Evolutionary conservation across 2,797 vertebrate genomes (phyloP), one percentile per base, ranked within the genome.

Genomic region (Amblyopsis hoosieri): DNA sequence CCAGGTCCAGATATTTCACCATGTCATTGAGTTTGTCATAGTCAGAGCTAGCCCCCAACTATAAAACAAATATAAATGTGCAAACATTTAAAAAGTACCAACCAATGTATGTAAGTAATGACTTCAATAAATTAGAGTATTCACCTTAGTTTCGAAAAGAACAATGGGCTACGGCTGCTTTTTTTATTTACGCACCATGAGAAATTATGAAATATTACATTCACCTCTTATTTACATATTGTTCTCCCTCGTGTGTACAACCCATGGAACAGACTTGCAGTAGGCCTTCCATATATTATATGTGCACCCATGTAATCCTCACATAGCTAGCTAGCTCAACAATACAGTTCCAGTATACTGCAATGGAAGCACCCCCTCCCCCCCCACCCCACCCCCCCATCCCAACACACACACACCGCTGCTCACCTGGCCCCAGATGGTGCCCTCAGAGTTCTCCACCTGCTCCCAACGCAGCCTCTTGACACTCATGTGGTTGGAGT

Each of bases 1-100:
- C 98, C 86, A 99, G 87, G 78, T 99, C 96, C 1, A 99, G 94
- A 89, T 98, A 99, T 69, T 99, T 99, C 85, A 99, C 98, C 98
- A 99, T 99, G 74, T 99, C 96, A 4, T 95, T 98, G 78, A 99
- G 87, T 71, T 99, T 99, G 50, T 99, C 98, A 0, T 97, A 98
- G 72, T 99, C 98, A 0, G 96, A 98, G 82, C 96, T 96, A 53
- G 95, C 97, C 54, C 97, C 95, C 0, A 99, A 85, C 98, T 99
- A 86, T 4, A 65, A 76, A 75, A 77, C 1, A 76, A 11, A 74
- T 29, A 33, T 14, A 66, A 57, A 73, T 61, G 57, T 9, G 1
- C 0, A 23, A 2, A 23, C 6, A 31, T 14, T 2, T 62, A 13
- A 42, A 57, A 14, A 46, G 9, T 9, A 9, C 45, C 12, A 48